phyloP scores from a whole-genome alignment of 2,113 vertebrate genomes.

The Coryphaenoides rupestris region DNA sequence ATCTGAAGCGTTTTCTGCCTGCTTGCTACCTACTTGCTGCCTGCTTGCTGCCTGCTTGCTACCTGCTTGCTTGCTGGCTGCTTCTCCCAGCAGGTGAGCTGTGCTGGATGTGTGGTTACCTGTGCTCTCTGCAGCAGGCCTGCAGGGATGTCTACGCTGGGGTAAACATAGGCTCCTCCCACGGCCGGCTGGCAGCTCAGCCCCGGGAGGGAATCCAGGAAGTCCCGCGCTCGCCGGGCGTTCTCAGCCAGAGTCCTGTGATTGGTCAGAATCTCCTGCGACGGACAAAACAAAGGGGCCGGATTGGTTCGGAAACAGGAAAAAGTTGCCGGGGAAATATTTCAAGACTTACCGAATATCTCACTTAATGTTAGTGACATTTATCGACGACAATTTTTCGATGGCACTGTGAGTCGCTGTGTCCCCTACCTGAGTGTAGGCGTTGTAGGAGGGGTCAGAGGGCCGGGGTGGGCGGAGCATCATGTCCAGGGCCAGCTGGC shows the following conservation, averaged over 20 bases:
- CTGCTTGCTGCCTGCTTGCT: too few relatives aligned
- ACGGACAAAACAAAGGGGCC: neutral
- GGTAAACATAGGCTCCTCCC: slow-evolving; percentile 56
- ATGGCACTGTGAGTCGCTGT: neutral
- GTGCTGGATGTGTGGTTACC: slow-evolving; percentile 29
- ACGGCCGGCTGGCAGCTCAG: slow-evolving; percentile 49
- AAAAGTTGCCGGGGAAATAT: too few relatives aligned
- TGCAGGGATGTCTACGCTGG: slow-evolving; percentile 40
- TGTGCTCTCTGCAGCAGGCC: slow-evolving; percentile 30
- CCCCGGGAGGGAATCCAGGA: slow-evolving; percentile 53
- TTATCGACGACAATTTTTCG: too few relatives aligned
- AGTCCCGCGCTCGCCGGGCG: slow-evolving; percentile 28
- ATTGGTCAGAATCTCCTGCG: slow-evolving; percentile 42
- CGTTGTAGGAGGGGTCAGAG: slow-evolving; percentile 51
- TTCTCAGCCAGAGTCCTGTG: slow-evolving; percentile 48
- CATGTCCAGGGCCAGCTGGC: slow-evolving; percentile 61
- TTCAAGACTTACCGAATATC: too few relatives aligned
- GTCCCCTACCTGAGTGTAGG: slow-evolving; percentile 34
- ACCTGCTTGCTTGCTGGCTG: too few relatives aligned
- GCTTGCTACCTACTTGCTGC: too few relatives aligned
- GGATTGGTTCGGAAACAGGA: too few relatives aligned
- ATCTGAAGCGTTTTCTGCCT: too few relatives aligned
- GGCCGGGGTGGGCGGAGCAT: slow-evolving; percentile 53
- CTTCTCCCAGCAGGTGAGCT: too few relatives aligned
- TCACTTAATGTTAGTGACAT: too few relatives aligned